These are phyloP conservation scores for Sciurus niger DNA, from an alignment of 2,113 vertebrate species.

Conservation along the genomic window DNA sequence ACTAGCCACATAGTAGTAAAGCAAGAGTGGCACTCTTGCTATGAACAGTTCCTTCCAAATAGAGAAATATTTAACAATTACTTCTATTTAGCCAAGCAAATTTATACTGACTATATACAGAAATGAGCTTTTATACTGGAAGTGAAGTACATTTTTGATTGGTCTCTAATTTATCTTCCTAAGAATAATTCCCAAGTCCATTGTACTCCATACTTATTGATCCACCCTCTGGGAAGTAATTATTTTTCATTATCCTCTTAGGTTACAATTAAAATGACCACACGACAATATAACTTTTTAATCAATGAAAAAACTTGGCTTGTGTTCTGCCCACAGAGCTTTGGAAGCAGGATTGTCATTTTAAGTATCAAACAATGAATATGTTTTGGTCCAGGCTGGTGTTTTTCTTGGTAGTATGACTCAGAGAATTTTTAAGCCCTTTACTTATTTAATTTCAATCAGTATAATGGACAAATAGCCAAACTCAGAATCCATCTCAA, in stretches of 20 bases:
- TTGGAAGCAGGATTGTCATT: neutral
- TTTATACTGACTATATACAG: neutral
- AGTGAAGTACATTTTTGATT: neutral
- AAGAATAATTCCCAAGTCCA: neutral
- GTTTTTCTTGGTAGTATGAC: neutral
- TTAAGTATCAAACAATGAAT: neutral
- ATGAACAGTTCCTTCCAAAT: neutral
- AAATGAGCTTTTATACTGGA: neutral
- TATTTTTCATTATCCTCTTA: slow-evolving; percentile 24
- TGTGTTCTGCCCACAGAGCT: neutral
- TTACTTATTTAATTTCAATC: slow-evolving; percentile 52
- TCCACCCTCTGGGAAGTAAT: neutral
- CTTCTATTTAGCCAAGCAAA: neutral
- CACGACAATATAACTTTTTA: neutral
- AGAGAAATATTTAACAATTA: neutral
- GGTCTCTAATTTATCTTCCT: neutral
- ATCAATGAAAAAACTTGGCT: neutral
- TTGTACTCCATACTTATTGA: neutral
- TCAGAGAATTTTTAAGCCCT: neutral
- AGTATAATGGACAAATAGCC: neutral
- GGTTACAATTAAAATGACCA: neutral
- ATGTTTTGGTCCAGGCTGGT: neutral
- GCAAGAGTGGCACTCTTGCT: neutral
- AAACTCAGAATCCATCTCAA: neutral
- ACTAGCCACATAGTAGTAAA: neutral